Evolutionary conservation across 2,797 vertebrate genomes (phyloP).

Genomic region (Apogon talboti): DNA sequence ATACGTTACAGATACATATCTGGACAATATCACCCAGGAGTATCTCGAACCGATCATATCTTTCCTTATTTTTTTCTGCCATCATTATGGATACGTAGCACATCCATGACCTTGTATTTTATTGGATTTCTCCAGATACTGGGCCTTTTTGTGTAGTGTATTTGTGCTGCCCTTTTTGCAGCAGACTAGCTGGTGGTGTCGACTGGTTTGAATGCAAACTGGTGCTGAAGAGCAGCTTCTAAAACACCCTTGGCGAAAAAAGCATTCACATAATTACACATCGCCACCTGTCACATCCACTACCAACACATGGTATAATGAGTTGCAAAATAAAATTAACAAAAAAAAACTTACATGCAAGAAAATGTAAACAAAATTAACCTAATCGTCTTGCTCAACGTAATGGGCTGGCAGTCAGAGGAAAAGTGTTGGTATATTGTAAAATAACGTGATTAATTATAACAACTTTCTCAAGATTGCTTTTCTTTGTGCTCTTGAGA

Average conservation of each 20-base stretch:
- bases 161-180: too few species aligned
- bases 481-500: conserved; percentile 35
- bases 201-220: conserved; percentile 20
- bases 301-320: not conserved
- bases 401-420: not conserved
- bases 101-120: too few species aligned
- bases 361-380: conserved; percentile 26
- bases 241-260: not conserved
- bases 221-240: conserved; percentile 6
- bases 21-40: too few species aligned
- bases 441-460: conserved; percentile 29
- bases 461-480: conserved; percentile 5
- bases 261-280: not conserved
- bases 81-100: too few species aligned
- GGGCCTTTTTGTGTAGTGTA: too few species aligned
- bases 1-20: too few species aligned
- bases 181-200: not conserved
- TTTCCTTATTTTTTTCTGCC: too few species aligned
- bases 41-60: too few species aligned
- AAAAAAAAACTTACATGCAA: too few species aligned
- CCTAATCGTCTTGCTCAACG: conserved; percentile 8
- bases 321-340: not conserved
- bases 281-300: conserved; percentile 14
- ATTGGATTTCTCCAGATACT: too few species aligned
- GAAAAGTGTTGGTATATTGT: conserved; percentile 1